A percentile compares a stretch with the other conserved stretches of the same genome.
Evolutionary conservation across 2,113 vertebrate genomes (phyloP).

Genomic region (Dryoscopus gambensis): DNA sequence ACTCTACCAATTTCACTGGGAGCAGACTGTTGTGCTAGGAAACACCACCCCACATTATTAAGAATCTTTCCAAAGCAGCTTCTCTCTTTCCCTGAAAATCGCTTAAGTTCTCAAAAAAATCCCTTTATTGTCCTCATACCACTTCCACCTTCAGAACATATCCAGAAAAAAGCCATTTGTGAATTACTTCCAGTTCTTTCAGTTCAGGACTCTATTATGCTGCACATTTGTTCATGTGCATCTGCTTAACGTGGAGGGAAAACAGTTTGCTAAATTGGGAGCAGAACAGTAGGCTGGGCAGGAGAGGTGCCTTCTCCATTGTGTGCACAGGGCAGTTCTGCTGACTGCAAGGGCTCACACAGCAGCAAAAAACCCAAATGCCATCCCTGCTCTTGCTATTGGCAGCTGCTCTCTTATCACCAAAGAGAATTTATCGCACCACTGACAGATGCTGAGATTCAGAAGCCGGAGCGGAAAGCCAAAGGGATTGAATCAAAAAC

Average conservation of each 20-base stretch:
- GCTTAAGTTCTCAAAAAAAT: neutral
- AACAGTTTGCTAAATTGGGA: neutral
- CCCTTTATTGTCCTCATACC: neutral
- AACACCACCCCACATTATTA: neutral
- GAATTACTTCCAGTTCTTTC: neutral
- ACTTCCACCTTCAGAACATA: neutral
- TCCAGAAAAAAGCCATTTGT: neutral
- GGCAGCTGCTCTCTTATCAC: slow-evolving; percentile 64
- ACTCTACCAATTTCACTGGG: neutral
- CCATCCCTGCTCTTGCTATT: slow-evolving; percentile 52
- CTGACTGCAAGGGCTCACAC: neutral
- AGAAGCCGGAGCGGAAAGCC: slow-evolving; percentile 55
- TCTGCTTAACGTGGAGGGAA: neutral
- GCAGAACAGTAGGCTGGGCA: neutral
- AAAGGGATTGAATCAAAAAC: slow-evolving; percentile 20
- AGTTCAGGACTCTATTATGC: neutral
- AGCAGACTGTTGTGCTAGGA: neutral
- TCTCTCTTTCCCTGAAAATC: neutral
- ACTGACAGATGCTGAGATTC: slow-evolving; percentile 74
- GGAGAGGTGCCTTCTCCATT: neutral
- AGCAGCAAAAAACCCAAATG: slow-evolving; percentile 52
- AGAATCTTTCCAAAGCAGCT: neutral
- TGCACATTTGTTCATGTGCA: neutral
- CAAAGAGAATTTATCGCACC: slow-evolving; percentile 67
- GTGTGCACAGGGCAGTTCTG: neutral